Percentiles rank a stretch among this genome's conserved stretches.
These are phyloP conservation scores for Sphyrna mokarran DNA, from an alignment of 2,113 vertebrate genomes.

Conservation along the genomic window DNA sequence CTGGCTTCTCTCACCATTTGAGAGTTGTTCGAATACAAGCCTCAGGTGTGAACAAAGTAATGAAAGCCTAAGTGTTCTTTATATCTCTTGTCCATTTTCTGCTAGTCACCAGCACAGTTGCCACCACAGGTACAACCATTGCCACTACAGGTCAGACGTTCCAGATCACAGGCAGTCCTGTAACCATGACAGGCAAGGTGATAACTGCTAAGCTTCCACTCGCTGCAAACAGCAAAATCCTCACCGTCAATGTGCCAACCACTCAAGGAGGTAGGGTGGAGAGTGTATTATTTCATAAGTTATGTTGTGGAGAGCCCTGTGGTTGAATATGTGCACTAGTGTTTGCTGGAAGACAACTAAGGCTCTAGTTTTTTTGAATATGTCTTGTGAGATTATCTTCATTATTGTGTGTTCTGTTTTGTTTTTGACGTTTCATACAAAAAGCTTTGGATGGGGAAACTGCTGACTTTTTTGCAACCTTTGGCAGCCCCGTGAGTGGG, in stretches of 20 bases:
- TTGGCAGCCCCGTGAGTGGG: neutral
- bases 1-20: neutral
- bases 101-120: slow-evolving; percentile 77
- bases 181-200: slow-evolving; percentile 86
- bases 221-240: slow-evolving; percentile 98
- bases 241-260: slow-evolving; percentile 92
- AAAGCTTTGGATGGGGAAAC: neutral
- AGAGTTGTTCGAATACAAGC: neutral
- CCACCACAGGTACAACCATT: slow-evolving; percentile 71
- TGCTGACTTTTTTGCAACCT: neutral
- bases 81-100: slow-evolving; percentile 52
- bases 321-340: neutral
- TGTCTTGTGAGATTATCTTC: neutral
- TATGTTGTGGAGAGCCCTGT: neutral
- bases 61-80: slow-evolving; percentile 8
- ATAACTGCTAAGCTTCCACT: slow-evolving; percentile 90
- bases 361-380: neutral
- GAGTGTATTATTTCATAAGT: neutral
- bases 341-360: neutral
- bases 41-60: neutral
- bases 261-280: slow-evolving; percentile 88
- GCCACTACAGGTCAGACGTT: slow-evolving; percentile 87
- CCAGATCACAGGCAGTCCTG: slow-evolving; percentile 87
- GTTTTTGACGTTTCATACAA: neutral
- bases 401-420: neutral